A percentile compares a stretch with the other conserved stretches of the same genome.
These are phyloP conservation scores for Pachyrhynchus sulphureomaculatus DNA, from an alignment of 1,140 invertebrate genomes.

Conservation along the genomic window DNA sequence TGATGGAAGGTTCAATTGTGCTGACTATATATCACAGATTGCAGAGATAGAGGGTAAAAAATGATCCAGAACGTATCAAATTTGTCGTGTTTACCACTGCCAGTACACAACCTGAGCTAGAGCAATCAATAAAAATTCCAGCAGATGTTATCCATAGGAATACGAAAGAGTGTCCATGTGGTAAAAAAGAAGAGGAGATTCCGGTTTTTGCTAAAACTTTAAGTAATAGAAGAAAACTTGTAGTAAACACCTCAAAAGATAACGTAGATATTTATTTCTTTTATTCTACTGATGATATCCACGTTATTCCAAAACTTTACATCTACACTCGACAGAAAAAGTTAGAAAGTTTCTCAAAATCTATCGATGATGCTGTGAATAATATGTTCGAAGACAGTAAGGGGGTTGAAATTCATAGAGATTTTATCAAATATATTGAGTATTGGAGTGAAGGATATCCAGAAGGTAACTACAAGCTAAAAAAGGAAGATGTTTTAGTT, in stretches of 20 bases:
- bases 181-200: not conserved
- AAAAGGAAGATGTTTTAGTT: slow-evolving; percentile 27
- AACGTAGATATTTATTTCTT: slow-evolving; percentile 24
- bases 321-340: slow-evolving; percentile 22
- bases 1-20: slow-evolving; percentile 15
- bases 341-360: not conserved
- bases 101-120: not conserved
- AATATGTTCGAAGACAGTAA: not conserved
- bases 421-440: slow-evolving; percentile 13
- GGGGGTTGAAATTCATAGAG: slow-evolving; percentile 3
- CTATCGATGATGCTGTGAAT: slow-evolving; percentile 6
- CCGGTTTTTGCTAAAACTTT: not conserved
- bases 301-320: slow-evolving; percentile 13
- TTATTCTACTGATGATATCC: slow-evolving; percentile 4
- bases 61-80: slow-evolving; percentile 2
- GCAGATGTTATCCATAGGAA: not conserved
- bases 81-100: slow-evolving; percentile 25
- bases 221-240: slow-evolving; percentile 6
- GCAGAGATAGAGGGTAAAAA: not conserved
- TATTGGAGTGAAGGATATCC: slow-evolving; percentile 17
- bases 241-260: slow-evolving; percentile 21
- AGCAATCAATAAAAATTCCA: not conserved
- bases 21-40: slow-evolving; percentile 4
- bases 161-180: not conserved
- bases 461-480: slow-evolving; percentile 24